Conservation (phyloP, 2,888 invertebrate genomes). For the Apotomis turbidana region DNA sequence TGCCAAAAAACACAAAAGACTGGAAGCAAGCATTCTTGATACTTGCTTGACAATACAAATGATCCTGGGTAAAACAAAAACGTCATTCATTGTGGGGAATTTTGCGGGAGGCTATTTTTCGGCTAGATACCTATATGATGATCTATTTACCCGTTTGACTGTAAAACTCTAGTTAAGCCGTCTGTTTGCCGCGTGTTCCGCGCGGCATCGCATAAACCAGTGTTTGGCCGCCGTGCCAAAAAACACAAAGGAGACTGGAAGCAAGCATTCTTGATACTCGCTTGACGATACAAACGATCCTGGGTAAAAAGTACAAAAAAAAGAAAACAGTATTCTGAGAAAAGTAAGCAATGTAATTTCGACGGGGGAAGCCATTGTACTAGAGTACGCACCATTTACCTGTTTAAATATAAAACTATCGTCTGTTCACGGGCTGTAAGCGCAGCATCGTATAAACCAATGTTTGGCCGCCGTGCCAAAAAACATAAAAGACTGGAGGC, state of each 20-base stretch:
- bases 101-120: too few relatives aligned
- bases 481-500: conserved; percentile 67
- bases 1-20: conserved; percentile 81
- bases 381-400: conserved; percentile 60
- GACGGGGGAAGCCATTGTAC: too few relatives aligned
- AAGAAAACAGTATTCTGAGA: conserved; percentile 34
- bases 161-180: conserved; percentile 36
- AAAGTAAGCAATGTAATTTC: too few relatives aligned
- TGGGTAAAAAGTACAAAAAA: too few relatives aligned
- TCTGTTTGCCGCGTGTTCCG: conserved; percentile 43
- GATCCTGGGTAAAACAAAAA: too few relatives aligned
- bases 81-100: too few relatives aligned
- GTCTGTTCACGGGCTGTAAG: conserved; percentile 42
- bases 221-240: conserved; percentile 81
- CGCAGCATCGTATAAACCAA: conserved; percentile 69
- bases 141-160: conserved; percentile 23
- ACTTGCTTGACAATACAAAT: conserved; percentile 48
- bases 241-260: conserved; percentile 70
- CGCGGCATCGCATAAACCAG: conserved; percentile 69
- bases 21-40: conserved; percentile 55
- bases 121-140: too few relatives aligned
- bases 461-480: conserved; percentile 81
- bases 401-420: conserved; percentile 34
- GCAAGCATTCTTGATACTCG: conserved; percentile 64
- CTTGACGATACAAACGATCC: too few relatives aligned